Base-by-base conservation (phyloP, 2,797 vertebrate species). In the Erethizon dorsatum region DNA sequence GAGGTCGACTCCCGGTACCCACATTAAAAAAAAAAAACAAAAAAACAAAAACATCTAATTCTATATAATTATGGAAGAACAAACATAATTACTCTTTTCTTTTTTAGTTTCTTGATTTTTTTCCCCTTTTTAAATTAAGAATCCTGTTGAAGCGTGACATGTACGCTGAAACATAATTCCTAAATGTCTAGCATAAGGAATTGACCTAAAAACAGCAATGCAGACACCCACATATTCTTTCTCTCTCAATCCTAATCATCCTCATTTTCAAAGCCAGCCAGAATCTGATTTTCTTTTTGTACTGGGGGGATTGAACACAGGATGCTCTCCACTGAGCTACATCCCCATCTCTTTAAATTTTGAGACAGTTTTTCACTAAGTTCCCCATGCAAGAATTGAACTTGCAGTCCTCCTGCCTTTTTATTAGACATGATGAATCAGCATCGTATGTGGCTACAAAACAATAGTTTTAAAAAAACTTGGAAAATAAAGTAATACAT, bases 111-210 rank as follows among this genome's bases (percentile, higher is more conserved):
- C 14, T 86, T 85, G 33, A n/a, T 82, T 78, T 56, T 89, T 85
- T 71, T 54, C 59, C 59, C 50, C 26, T 13, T 79, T 92, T 71
- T 67, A 63, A 79, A 79, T 54, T 71, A 77, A 56, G 17, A 47
- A 8, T 54, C 47, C 33, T 52, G 50, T 69, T 88, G 52, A 88
- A 83, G 31, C 88, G 63, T 84, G 41, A 14, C 13, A 57, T 67
- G 80, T 82, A 69, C 59, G 7, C 57, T 75, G 65, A 96, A 88
- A 59, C 13, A 79, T 52, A 89, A 67, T 84, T 84, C 47, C 61
- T 90, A 73, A 78, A 59, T 85, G 4, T 59, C 47, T 69, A 84
- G 4, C 52, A 69, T 87, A 41, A 50, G 45, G 45, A 80, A 80
- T 79, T 26, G 90, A 13, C 22, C 47, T 37, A 33, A 83, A 92